Conservation (phyloP, 2,113 vertebrate species). For the Misgurnus mizolepis region DNA sequence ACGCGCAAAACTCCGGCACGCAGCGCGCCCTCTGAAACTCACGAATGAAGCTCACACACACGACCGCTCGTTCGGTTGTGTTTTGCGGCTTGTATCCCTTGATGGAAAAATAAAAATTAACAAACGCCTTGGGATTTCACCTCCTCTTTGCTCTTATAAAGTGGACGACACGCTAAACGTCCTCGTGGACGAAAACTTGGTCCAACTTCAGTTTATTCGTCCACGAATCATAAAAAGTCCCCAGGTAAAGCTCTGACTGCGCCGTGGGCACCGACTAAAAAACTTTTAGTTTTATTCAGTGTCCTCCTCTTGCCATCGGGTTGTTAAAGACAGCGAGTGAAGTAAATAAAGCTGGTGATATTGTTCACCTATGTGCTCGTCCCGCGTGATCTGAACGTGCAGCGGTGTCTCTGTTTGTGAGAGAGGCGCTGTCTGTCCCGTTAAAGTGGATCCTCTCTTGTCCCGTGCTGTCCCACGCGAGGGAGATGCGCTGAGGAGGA, state of each 20-base stretch:
- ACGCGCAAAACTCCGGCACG: background rate
- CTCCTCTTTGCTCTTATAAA: conserved; percentile 51
- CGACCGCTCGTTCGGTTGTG: background rate
- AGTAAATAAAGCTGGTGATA: conserved; percentile 61
- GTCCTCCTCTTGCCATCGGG: conserved; percentile 4
- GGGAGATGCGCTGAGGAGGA: conserved; percentile 44
- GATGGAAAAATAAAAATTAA: background rate
- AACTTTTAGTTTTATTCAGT: conserved; percentile 17
- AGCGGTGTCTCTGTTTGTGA: conserved; percentile 51
- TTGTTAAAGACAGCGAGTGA: background rate
- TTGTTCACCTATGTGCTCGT: conserved; percentile 58
- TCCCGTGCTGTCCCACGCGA: conserved; percentile 47
- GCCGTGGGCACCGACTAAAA: background rate
- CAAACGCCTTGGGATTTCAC: conserved; percentile 8
- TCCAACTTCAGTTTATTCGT: conserved; percentile 55
- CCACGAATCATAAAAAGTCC: background rate
- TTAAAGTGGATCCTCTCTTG: conserved; percentile 69
- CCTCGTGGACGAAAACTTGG: conserved; percentile 64
- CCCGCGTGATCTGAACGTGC: conserved; percentile 62
- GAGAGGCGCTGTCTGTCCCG: conserved; percentile 67
- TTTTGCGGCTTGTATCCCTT: conserved; percentile 22
- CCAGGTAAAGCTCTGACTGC: background rate
- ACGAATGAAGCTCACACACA: conserved; percentile 2
- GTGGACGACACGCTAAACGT: conserved; percentile 42
- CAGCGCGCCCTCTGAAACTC: background rate